A percentile compares a stretch with the other conserved stretches of the same genome.
Evolutionary conservation across 2,113 vertebrate species (phyloP).

Genomic region (Stegostoma tigrinum): DNA sequence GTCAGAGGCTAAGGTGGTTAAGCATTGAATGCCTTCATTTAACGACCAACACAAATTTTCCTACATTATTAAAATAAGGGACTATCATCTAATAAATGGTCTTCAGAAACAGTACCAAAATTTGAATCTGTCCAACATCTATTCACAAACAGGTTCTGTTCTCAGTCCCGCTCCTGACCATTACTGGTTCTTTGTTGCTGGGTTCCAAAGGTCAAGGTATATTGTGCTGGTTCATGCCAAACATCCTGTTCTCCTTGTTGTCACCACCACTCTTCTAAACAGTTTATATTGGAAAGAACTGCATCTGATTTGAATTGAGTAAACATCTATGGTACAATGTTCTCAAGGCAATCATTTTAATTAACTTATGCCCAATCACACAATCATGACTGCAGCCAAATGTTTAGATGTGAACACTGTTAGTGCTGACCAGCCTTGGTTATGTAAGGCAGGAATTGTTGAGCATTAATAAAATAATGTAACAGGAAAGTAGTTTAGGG

Average conservation of each 20-base stretch:
- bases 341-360: background rate
- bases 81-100: background rate
- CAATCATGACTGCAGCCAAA: background rate
- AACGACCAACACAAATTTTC: background rate
- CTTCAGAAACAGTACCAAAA: background rate
- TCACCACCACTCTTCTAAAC: conserved; percentile 6
- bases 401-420: background rate
- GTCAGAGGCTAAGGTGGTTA: background rate
- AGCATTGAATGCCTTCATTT: background rate
- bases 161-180: background rate
- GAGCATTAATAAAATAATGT: background rate
- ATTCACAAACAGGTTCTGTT: background rate
- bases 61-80: background rate
- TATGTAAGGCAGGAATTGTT: background rate
- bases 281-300: background rate
- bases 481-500: background rate
- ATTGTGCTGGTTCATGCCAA: background rate
- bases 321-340: background rate
- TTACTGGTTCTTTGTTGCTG: background rate
- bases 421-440: background rate
- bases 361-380: background rate
- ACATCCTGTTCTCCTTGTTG: background rate
- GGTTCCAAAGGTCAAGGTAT: background rate
- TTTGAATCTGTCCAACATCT: background rate
- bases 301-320: background rate